phyloP scores from a whole-genome alignment of 2,888 invertebrate species.

The Callinectes sapidus region DNA sequence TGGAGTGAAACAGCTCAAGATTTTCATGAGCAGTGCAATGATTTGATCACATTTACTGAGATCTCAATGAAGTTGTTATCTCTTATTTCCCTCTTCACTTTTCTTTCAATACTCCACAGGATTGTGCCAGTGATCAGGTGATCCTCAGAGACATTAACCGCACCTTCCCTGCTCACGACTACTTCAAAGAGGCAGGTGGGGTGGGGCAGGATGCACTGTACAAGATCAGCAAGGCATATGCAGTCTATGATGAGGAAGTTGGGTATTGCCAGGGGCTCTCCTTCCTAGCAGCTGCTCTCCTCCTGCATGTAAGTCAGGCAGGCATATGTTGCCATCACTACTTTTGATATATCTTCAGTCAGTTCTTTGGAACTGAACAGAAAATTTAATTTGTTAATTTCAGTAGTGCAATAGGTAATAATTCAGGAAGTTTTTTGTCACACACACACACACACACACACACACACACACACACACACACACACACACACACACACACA shows the following conservation, averaged over 20 bases:
- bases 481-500: no score
- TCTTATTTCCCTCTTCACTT: neutral
- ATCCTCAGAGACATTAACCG: slow-evolving; percentile 97
- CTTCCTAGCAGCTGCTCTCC: slow-evolving; percentile 95
- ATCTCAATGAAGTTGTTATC: neutral
- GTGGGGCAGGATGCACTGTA: slow-evolving; percentile 96
- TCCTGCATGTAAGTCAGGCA: slow-evolving; percentile 90
- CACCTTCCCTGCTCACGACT: slow-evolving; percentile 99
- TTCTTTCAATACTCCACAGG: slow-evolving; percentile 79
- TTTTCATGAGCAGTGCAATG: neutral
- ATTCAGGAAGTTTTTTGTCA: neutral
- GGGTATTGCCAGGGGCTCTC: slow-evolving; percentile 99
- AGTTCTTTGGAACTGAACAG: neutral
- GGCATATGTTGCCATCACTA: neutral
- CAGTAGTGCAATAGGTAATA: neutral
- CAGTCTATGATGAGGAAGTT: slow-evolving; percentile 97
- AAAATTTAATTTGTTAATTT: neutral
- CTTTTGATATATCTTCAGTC: neutral
- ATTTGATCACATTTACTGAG: neutral
- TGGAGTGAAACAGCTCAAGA: neutral
- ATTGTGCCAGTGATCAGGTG: slow-evolving; percentile 89
- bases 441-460: no score
- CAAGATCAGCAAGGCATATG: slow-evolving; percentile 97
- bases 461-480: no score
- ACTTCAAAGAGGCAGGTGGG: slow-evolving; percentile 96